phyloP scores from a whole-genome alignment of 2,113 vertebrate genomes.

The Sula dactylatra region DNA sequence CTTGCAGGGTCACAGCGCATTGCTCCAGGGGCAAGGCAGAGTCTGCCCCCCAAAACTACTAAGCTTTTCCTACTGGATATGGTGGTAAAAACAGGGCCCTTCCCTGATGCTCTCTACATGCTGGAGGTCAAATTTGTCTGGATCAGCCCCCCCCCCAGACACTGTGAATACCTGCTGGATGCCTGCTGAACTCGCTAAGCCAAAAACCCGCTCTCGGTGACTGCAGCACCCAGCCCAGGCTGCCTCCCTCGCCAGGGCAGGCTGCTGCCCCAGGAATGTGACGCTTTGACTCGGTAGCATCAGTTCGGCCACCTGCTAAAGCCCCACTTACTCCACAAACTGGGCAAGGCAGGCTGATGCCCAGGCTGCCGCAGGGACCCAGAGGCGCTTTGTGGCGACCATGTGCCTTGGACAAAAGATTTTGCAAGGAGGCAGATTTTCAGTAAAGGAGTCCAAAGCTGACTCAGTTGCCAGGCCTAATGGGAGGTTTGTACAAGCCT shows the following conservation, averaged over 20 bases:
- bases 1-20: neutral
- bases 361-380: neutral
- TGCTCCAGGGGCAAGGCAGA: fast-evolving
- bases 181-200: neutral
- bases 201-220: neutral
- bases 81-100: neutral
- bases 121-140: neutral
- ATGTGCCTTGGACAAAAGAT: neutral
- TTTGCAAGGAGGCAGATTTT: neutral
- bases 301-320: neutral
- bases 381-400: neutral
- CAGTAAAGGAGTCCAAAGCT: neutral
- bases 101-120: neutral
- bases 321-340: neutral
- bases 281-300: neutral
- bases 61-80: neutral
- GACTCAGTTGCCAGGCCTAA: neutral
- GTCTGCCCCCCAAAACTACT: neutral
- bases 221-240: neutral
- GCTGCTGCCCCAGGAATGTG: neutral
- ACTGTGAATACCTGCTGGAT: neutral
- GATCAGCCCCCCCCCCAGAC: neutral
- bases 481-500: neutral
- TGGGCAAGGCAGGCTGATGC: neutral
- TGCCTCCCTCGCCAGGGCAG: neutral